Evolutionary conservation across 2,888 invertebrate species (phyloP), one percentile per base, ranked within the genome.

Genomic region (Aphodius granarius): DNA sequence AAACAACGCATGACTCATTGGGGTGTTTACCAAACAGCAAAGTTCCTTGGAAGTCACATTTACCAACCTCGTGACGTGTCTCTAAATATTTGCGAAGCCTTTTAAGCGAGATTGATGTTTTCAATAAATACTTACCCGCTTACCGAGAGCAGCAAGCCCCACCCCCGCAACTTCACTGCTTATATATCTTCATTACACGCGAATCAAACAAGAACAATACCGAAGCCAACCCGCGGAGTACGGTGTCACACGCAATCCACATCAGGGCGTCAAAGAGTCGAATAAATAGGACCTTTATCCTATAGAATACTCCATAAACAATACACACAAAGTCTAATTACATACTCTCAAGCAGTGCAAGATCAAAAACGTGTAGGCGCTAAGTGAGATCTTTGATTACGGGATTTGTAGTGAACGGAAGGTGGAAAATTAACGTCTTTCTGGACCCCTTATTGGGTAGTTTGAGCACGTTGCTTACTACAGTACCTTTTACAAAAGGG

Each of bases 381-480:
- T 13, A 65, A 65, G 65, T 9, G 19, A 65, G 19, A 65, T 65
- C 65, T 65, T 65, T 65, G 65, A 65, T 65, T 65, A 65, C 65
- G 65, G 65, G 1, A 13, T 0, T 15, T 65, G 65, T 65, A 19
- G 19, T 19, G 65, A 65, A 65, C 6, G 65, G 19, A 65, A 18
- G 19, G 65, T 16, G 65, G 65, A 65, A 65, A 19, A 65, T 16
- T 65, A 65, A 18, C 65, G n/a, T 65, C 65, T 43, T 43, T 43
- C 43, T 13, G 43, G 43, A 3, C 43, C 43, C 43, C 43, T 43
- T 43, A 43, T 43, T 43, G 13, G 43, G 13, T 13, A 43, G 43
- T 43, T 43, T 6, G 43, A 43, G 43, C 43, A 43, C 43, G 43
- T 43, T 13, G 43, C 13, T 13, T 6, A 13, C 43, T 43, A 13